These are phyloP conservation scores for Actinia equina DNA, from an alignment of 64 coral and sea anemone genomes.

Conservation along the genomic window DNA sequence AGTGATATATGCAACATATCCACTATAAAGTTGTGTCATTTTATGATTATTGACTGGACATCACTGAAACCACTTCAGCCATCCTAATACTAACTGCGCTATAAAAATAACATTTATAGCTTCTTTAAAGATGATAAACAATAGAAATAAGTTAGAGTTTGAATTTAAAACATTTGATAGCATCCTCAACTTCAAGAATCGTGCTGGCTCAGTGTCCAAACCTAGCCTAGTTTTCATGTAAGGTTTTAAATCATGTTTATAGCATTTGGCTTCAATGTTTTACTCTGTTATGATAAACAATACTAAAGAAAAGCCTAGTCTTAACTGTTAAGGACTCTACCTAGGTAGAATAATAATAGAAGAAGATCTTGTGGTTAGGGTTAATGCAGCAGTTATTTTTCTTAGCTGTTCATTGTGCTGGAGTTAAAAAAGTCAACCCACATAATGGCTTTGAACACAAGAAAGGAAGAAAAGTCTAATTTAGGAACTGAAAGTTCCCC, in stretches of 20 bases:
- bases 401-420: not conserved
- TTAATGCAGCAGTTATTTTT: not conserved
- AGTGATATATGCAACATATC: too few species aligned
- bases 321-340: not conserved
- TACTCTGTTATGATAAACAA: not conserved
- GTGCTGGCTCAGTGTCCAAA: not conserved
- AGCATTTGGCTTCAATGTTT: not conserved
- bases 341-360: not conserved
- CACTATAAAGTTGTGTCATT: too few species aligned
- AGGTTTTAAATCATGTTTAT: not conserved
- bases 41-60: too few species aligned
- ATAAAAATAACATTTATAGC: too few species aligned
- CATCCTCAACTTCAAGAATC: not conserved
- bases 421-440: not conserved
- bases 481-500: too few species aligned
- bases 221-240: not conserved
- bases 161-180: not conserved
- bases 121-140: too few species aligned
- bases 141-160: not conserved
- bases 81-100: too few species aligned
- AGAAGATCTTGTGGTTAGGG: not conserved
- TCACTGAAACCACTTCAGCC: too few species aligned
- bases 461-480: too few species aligned
- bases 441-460: too few species aligned
- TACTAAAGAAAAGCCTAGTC: not conserved